A percentile compares a stretch with the other conserved stretches of the same genome.
Conservation (phyloP, 1,140 invertebrate genomes). For the Trachymyrmex septentrionalis region DNA sequence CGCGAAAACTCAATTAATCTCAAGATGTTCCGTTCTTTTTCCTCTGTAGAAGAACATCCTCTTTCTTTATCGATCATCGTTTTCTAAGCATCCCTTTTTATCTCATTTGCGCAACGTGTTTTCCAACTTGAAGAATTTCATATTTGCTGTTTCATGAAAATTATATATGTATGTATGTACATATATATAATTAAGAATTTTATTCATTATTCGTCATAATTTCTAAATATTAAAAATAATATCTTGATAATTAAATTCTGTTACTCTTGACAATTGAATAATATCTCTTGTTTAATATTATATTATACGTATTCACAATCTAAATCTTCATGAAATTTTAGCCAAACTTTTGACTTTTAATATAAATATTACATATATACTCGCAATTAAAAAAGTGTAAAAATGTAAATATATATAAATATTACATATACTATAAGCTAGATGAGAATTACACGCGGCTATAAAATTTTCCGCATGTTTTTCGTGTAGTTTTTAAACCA, state of each 20-base stretch:
- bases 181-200: not conserved
- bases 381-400: too few species aligned
- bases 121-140: not conserved
- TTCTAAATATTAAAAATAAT: not conserved
- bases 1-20: conserved; percentile 75
- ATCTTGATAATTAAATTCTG: not conserved
- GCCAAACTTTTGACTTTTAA: not conserved
- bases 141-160: not conserved
- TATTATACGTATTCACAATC: not conserved
- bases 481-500: not conserved
- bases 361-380: not conserved
- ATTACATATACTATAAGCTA: not conserved
- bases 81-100: conserved; percentile 5
- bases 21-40: conserved; percentile 60
- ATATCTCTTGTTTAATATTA: not conserved
- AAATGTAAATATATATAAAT: not conserved
- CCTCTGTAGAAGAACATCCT: conserved; percentile 15
- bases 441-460: not conserved
- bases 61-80: conserved; percentile 25
- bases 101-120: not conserved
- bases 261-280: not conserved
- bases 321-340: too few species aligned
- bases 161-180: too few species aligned
- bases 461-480: not conserved
- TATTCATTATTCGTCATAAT: not conserved